Conservation (phyloP, 1,140 invertebrate species). For the Pseudomyrmex cubaensis region DNA sequence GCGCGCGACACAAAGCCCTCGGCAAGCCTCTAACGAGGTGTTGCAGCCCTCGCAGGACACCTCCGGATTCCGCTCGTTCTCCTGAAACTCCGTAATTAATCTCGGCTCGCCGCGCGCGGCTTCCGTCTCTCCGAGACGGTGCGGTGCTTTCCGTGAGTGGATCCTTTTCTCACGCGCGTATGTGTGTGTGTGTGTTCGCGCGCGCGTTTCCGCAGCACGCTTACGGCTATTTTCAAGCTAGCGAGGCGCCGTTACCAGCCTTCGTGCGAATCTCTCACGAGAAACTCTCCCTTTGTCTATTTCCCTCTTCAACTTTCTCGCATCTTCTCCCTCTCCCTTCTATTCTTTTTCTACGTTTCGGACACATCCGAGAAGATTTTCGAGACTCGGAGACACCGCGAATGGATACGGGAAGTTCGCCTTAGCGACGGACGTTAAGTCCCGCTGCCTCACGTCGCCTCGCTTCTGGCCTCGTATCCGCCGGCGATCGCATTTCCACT, state of each 20-base stretch:
- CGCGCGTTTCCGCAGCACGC: conserved; percentile 7
- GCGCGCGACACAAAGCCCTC: conserved; percentile 46
- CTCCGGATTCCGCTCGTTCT: conserved; percentile 46
- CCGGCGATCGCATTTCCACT: background rate
- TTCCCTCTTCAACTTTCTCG: background rate
- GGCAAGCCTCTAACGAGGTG: conserved; percentile 60
- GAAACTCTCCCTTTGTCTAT: conserved; percentile 5
- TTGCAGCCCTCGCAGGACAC: conserved; percentile 49
- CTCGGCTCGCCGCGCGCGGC: conserved; percentile 58
- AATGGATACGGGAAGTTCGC: conserved; percentile 49
- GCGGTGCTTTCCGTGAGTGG: conserved; percentile 48
- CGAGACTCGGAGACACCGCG: conserved; percentile 21
- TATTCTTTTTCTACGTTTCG: background rate
- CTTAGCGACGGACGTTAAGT: conserved; percentile 16
- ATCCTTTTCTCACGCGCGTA: conserved; percentile 3
- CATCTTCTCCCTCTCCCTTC: background rate
- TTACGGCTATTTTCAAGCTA: conserved; percentile 45
- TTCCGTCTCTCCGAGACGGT: conserved; percentile 63
- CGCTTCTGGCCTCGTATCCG: background rate
- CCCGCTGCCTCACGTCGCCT: background rate
- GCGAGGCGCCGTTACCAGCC: background rate
- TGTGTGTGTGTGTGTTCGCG: background rate
- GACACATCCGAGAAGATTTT: conserved; percentile 39
- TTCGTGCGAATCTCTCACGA: background rate
- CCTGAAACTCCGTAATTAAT: conserved; percentile 73